Base-by-base conservation (phyloP, 2,888 invertebrate genomes). In the Plemyria rubiginata region DNA sequence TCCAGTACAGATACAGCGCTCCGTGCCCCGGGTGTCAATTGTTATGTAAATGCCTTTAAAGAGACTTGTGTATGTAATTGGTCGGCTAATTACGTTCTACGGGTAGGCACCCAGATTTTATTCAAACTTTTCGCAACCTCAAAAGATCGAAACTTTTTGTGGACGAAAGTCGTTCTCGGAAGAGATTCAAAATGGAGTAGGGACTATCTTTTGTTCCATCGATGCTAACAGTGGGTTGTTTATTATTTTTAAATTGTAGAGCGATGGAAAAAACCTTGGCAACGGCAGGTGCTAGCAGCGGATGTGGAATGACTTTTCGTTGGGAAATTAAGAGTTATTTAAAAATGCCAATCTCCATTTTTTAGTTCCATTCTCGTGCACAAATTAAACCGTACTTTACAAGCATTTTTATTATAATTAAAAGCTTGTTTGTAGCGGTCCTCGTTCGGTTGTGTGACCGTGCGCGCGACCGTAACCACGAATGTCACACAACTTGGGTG, bases 1-100 rank as follows among this genome's bases (percentile, higher is more conserved):
- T 38, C 28, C 48, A 29, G 65, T 68, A 68, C 70, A 71, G 70
- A 65, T 62, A 72, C 71, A 57, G 59, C 58, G 66, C 51, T 66
- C 68, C 75, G 68, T 77, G 82, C 83, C 80, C 56, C 80, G 76
- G 82, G 84, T 86, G 85, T 83, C 83, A 84, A 82, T 84, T 81
- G 84, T 76, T 71, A 78, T 79, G 80, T 80, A 82, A 81, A 81
- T 74, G 78, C 66, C 67, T 74, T 70, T 78, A 78, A 78, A 75
- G 69, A 75, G 70, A 59, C 75, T 74, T 76, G 77, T 80, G 74
- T 76, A 72, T 62, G 73, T 72, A 75, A 78, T 75, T 70, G 70
- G 50, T 53, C 70, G 55, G 66, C 72, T 78, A 74, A 82, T 84
- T 77, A 81, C 77, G 74, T 79, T 78, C 76, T 78, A 80, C 75